phyloP scores from a whole-genome alignment of 1,140 invertebrate species.

The Phenacoccus solenopsis region DNA sequence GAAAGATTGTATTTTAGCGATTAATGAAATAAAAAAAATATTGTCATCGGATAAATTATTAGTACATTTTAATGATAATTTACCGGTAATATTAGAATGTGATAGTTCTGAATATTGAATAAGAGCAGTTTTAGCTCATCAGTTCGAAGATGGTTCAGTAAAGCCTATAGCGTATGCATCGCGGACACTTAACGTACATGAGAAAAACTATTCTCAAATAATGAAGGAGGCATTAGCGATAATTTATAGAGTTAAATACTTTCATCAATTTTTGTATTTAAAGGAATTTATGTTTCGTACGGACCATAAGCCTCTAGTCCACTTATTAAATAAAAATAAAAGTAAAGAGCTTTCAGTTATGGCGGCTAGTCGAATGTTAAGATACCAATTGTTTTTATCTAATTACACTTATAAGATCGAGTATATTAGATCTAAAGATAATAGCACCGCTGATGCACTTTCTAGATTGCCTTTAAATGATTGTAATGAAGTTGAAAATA shows the following conservation, averaged over 20 bases:
- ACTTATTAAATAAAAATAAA: slow-evolving; percentile 32
- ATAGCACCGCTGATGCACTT: slow-evolving; percentile 26
- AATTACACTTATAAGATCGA: slow-evolving; percentile 12
- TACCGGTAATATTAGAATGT: slow-evolving; percentile 20
- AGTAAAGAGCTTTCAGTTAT: slow-evolving; percentile 20
- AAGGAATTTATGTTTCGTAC: slow-evolving; percentile 37
- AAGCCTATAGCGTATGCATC: slow-evolving; percentile 29
- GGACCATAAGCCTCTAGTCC: slow-evolving; percentile 39
- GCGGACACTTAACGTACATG: slow-evolving; percentile 26
- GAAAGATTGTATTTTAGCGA: slow-evolving; percentile 18
- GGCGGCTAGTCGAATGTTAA: background rate
- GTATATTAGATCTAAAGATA: slow-evolving; percentile 22
- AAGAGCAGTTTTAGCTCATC: slow-evolving; percentile 20
- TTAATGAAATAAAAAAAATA: slow-evolving; percentile 20
- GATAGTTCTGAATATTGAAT: slow-evolving; percentile 25
- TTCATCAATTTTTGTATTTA: slow-evolving; percentile 36
- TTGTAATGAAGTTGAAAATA: background rate
- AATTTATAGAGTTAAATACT: slow-evolving; percentile 36
- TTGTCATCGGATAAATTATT: slow-evolving; percentile 20
- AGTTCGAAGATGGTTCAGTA: background rate
- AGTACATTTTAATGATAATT: slow-evolving; percentile 23
- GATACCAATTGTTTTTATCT: slow-evolving; percentile 2
- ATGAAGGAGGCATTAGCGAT: slow-evolving; percentile 40
- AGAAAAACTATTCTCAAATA: slow-evolving; percentile 29
- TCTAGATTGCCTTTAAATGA: slow-evolving; percentile 5